Conservation (phyloP, 92 coral and sea anemone species). For the Galaxea fascicularis region DNA sequence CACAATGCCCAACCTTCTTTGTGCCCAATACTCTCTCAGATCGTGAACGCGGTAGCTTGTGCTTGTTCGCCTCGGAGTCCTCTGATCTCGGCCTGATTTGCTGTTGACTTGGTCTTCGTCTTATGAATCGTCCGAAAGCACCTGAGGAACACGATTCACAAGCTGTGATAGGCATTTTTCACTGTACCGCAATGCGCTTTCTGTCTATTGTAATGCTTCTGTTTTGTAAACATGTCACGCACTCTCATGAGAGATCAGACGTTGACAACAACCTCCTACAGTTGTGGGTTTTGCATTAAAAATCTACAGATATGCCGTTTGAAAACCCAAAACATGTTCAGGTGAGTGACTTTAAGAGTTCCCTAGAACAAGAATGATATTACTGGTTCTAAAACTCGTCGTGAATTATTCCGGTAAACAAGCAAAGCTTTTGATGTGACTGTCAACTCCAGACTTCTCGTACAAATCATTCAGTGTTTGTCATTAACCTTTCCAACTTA, state of each 20-base stretch:
- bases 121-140: conserved; percentile 79
- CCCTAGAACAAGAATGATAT: no score
- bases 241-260: not conserved
- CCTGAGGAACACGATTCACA: conserved; percentile 35
- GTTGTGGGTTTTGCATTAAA: no score
- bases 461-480: not conserved
- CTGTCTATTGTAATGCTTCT: not conserved
- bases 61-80: conserved; percentile 50
- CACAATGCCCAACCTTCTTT: conserved; percentile 61
- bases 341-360: not conserved
- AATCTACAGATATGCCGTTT: no score
- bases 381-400: not conserved
- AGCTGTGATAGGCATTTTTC: not conserved
- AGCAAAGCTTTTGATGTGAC: no score
- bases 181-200: not conserved
- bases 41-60: conserved; percentile 84
- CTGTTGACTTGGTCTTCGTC: conserved; percentile 88
- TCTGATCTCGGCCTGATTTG: conserved; percentile 61
- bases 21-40: conserved; percentile 73
- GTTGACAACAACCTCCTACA: not conserved
- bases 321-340: not conserved
- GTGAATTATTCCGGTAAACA: not conserved
- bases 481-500: conserved; percentile 1
- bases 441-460: not conserved
- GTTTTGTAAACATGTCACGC: not conserved